Evolutionary conservation across 2,113 vertebrate species (phyloP).

Genomic region (Strix uralensis): DNA sequence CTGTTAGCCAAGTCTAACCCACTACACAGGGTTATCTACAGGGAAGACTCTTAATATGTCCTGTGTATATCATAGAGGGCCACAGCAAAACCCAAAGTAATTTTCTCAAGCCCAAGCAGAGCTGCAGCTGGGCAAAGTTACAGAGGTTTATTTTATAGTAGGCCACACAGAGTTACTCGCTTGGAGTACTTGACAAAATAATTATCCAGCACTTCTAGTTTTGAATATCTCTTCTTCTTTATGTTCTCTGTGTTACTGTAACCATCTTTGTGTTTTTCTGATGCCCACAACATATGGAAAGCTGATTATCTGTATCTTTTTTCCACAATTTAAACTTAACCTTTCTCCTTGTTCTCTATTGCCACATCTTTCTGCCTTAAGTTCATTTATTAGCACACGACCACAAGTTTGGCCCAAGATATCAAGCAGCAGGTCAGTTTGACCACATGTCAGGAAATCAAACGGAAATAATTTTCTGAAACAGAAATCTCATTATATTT

Average conservation of each 20-base stretch:
- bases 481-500: background rate
- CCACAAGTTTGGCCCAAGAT: background rate
- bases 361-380: background rate
- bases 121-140: background rate
- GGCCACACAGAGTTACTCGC: background rate
- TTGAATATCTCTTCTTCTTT: background rate
- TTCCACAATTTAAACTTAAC: background rate
- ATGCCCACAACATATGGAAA: background rate
- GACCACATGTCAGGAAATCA: background rate
- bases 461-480: background rate
- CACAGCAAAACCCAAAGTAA: background rate
- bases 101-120: background rate
- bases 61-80: accelerated
- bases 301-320: background rate
- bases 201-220: background rate
- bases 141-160: background rate
- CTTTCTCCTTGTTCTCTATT: background rate
- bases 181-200: background rate
- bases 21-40: background rate
- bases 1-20: background rate
- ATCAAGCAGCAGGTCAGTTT: background rate
- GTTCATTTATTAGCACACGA: background rate
- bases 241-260: background rate
- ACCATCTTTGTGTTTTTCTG: background rate
- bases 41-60: background rate